Conservation (phyloP, 2,888 invertebrate genomes). For the Cataglyphis livida region DNA sequence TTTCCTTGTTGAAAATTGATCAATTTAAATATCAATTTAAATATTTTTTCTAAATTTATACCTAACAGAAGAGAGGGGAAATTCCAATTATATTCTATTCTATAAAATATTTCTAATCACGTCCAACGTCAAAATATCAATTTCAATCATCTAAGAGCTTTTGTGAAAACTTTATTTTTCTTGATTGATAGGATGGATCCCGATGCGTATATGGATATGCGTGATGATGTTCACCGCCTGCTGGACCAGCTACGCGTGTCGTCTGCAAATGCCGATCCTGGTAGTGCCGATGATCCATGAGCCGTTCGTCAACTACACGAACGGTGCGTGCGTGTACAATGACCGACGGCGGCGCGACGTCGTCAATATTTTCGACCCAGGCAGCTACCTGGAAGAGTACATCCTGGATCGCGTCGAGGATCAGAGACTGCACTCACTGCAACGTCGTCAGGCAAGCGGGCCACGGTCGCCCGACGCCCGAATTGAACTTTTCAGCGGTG, state of each 20-base stretch:
- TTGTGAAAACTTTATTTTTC: neutral
- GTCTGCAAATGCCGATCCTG: slow-evolving; percentile 91
- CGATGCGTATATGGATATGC: slow-evolving; percentile 87
- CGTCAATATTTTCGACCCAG: slow-evolving; percentile 59
- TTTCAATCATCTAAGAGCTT: neutral
- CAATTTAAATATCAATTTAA: neutral
- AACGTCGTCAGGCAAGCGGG: neutral
- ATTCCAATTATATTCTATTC: neutral
- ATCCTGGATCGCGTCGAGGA: slow-evolving; percentile 38
- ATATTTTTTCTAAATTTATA: neutral
- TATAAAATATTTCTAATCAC: neutral
- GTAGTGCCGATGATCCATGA: slow-evolving; percentile 80
- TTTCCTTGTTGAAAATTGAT: neutral
- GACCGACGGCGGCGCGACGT: slow-evolving; percentile 42
- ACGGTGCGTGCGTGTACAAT: slow-evolving; percentile 7
- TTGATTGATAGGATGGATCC: slow-evolving; percentile 85
- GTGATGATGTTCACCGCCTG: slow-evolving; percentile 92
- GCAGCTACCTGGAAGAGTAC: slow-evolving; percentile 56
- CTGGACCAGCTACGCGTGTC: slow-evolving; percentile 91
- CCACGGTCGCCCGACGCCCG: neutral
- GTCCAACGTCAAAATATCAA: neutral
- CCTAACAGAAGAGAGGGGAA: too few species aligned
- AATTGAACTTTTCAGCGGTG: slow-evolving; percentile 66
- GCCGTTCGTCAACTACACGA: neutral
- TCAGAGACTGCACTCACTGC: neutral